Percentiles rank a stretch among this genome's conserved stretches.
Evolutionary conservation across 2,113 vertebrate genomes (phyloP).

Genomic region (Maccullochella peelii): DNA sequence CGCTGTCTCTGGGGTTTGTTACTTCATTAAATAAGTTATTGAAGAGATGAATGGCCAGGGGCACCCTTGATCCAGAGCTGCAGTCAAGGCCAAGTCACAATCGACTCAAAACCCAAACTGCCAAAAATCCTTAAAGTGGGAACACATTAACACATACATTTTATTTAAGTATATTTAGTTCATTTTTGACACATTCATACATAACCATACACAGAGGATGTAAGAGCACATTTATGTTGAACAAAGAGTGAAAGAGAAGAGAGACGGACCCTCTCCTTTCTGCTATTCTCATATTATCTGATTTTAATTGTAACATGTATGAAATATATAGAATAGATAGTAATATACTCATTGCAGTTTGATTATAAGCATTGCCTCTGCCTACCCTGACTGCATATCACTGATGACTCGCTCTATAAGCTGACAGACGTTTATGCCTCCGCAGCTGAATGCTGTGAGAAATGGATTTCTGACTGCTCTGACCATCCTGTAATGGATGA

Average conservation of each 20-base stretch:
- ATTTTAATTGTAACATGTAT: neutral
- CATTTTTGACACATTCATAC: neutral
- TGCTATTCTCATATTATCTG: neutral
- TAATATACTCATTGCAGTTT: neutral
- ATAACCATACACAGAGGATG: neutral
- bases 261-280: neutral
- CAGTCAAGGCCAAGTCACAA: neutral
- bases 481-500: slow-evolving; percentile 43
- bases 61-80: slow-evolving; percentile 15
- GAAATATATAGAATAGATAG: too few relatives aligned
- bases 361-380: neutral
- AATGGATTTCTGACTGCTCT: slow-evolving; percentile 36
- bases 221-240: neutral
- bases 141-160: neutral
- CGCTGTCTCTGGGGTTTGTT: slow-evolving; percentile 58
- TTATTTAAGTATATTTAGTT: neutral
- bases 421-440: slow-evolving; percentile 42
- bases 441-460: slow-evolving; percentile 15
- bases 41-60: slow-evolving; percentile 38
- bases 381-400: slow-evolving; percentile 12
- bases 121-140: too few relatives aligned
- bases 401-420: slow-evolving; percentile 1
- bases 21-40: slow-evolving; percentile 68
- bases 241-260: neutral
- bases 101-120: neutral